These are phyloP conservation scores for Sebastiscus tertius DNA, from an alignment of 2,797 vertebrate genomes.

Conservation along the genomic window DNA sequence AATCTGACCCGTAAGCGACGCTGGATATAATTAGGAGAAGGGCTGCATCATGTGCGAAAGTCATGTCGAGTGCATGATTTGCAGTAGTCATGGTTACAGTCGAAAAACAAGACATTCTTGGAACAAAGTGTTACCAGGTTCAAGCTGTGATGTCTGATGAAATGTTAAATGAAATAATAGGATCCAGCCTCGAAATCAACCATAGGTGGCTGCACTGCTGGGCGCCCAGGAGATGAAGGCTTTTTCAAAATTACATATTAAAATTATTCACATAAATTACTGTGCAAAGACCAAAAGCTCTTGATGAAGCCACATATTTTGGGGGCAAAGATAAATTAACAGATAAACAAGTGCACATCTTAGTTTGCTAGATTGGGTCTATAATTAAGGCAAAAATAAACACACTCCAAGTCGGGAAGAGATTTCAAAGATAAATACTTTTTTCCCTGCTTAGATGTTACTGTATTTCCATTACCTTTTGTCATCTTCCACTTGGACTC, in stretches of 20 bases:
- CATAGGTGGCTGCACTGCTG: slow-evolving; percentile 58
- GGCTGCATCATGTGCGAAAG: slow-evolving; percentile 47
- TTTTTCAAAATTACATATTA: slow-evolving; percentile 56
- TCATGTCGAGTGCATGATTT: slow-evolving; percentile 53
- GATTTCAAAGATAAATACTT: not conserved
- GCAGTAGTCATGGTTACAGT: slow-evolving; percentile 70
- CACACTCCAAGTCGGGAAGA: not conserved
- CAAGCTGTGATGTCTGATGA: slow-evolving; percentile 80
- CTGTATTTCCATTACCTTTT: slow-evolving; percentile 86
- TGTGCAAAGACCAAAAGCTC: slow-evolving; percentile 30
- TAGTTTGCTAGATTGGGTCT: slow-evolving; percentile 23
- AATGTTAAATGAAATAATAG: slow-evolving; percentile 78
- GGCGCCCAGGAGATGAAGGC: slow-evolving; percentile 39
- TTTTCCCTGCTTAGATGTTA: not conserved
- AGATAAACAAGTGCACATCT: slow-evolving; percentile 36
- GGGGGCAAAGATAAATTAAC: slow-evolving; percentile 23
- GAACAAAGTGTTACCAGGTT: slow-evolving; percentile 59
- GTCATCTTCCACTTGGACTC: slow-evolving; percentile 98
- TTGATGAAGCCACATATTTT: slow-evolving; percentile 55
- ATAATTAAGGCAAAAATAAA: slow-evolving; percentile 46
- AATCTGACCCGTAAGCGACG: slow-evolving; percentile 38
- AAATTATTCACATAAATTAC: slow-evolving; percentile 73
- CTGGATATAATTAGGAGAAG: slow-evolving; percentile 52
- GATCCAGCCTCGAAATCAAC: slow-evolving; percentile 68
- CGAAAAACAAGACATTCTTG: slow-evolving; percentile 54